Percentiles rank a stretch among this genome's conserved stretches.
These are phyloP conservation scores for Mimas tiliae DNA, from an alignment of 2,888 invertebrate genomes.

Conservation along the genomic window DNA sequence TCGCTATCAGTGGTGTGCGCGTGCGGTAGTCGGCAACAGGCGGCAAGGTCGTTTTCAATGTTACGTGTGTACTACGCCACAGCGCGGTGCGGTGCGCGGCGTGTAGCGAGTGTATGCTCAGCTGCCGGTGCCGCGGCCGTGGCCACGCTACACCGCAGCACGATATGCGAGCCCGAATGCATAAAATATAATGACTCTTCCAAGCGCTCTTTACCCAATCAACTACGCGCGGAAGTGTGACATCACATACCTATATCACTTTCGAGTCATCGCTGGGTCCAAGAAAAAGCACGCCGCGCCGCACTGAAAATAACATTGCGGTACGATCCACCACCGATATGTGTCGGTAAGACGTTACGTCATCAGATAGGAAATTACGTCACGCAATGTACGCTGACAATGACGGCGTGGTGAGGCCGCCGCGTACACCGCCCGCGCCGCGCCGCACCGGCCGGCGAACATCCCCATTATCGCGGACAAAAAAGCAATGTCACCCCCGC, in stretches of 20 bases:
- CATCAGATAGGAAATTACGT: conserved; percentile 50
- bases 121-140: conserved; percentile 43
- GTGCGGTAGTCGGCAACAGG: conserved; percentile 59
- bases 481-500: conserved; percentile 59
- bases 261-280: not conserved
- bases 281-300: not conserved
- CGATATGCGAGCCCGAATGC: no score
- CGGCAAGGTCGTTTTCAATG: conserved; percentile 77
- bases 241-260: not conserved
- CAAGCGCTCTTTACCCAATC: not conserved
- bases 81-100: conserved; percentile 19
- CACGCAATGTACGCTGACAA: conserved; percentile 37
- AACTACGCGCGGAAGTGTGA: not conserved
- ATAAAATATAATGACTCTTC: no score
- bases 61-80: conserved; percentile 56
- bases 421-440: conserved; percentile 5
- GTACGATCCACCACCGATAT: not conserved
- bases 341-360: conserved; percentile 34
- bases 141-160: conserved; percentile 17
- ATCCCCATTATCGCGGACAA: conserved; percentile 50
- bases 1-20: conserved; percentile 45
- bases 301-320: not conserved
- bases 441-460: conserved; percentile 39
- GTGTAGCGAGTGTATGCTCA: conserved; percentile 49
- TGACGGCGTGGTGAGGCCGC: conserved; percentile 38